Conservation (phyloP, 2,797 vertebrate species). For the Neosalanx taihuensis region DNA sequence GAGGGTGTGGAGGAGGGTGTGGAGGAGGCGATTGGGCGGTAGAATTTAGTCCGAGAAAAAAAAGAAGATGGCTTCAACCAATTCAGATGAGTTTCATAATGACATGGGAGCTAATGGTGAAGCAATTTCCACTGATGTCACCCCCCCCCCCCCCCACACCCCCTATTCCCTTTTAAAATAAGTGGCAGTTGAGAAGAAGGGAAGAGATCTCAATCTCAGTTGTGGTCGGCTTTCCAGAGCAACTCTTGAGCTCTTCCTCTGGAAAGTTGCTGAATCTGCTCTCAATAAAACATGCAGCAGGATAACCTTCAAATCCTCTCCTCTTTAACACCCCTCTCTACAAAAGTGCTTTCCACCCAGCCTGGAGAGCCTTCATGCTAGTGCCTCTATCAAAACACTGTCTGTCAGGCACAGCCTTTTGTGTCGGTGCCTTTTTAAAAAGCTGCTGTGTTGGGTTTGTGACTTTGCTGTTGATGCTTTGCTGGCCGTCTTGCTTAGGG, state of each 20-base stretch:
- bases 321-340: slow-evolving; percentile 30
- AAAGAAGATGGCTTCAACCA: too few species aligned
- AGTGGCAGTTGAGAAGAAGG: not conserved
- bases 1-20: too few species aligned
- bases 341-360: slow-evolving; percentile 25
- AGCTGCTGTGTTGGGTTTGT: not conserved
- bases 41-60: too few species aligned
- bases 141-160: too few species aligned
- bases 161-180: not conserved
- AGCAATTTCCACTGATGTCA: not conserved
- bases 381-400: slow-evolving; percentile 16
- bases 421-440: slow-evolving; percentile 14
- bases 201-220: not conserved
- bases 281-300: slow-evolving; percentile 31
- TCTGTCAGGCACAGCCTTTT: not conserved
- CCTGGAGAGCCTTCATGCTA: slow-evolving; percentile 29
- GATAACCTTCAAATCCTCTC: slow-evolving; percentile 26
- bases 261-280: slow-evolving; percentile 22
- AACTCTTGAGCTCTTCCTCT: not conserved
- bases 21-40: too few species aligned
- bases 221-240: not conserved
- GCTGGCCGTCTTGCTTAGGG: slow-evolving; percentile 11
- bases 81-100: too few species aligned
- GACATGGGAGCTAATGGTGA: not conserved
- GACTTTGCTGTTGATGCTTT: slow-evolving; percentile 17